A percentile compares a stretch with the other conserved stretches of the same genome.
Conservation (phyloP, 2,797 vertebrate species). For the Channallabes apus region DNA sequence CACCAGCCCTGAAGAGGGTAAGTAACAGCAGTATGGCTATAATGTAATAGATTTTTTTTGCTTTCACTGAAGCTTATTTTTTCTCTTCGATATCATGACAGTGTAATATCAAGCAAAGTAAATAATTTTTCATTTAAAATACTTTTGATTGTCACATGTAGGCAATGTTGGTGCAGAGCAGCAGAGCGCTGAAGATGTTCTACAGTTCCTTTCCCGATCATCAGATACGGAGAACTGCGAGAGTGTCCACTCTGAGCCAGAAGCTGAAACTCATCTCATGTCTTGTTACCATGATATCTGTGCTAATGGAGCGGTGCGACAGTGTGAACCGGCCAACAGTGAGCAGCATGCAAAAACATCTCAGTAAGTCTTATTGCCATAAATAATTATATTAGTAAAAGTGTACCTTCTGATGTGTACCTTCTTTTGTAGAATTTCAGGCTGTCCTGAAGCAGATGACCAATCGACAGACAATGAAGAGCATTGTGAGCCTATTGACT, state of each 20-base stretch:
- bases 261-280: slow-evolving; percentile 67
- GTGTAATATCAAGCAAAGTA: not conserved
- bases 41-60: not conserved
- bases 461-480: slow-evolving; percentile 30
- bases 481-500: slow-evolving; percentile 67
- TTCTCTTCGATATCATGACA: not conserved
- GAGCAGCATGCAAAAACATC: slow-evolving; percentile 8
- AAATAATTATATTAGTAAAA: not conserved
- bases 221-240: slow-evolving; percentile 68
- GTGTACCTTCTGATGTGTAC: not conserved
- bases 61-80: not conserved
- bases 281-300: slow-evolving; percentile 65
- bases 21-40: slow-evolving; percentile 33
- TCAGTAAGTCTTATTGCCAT: slow-evolving; percentile 43
- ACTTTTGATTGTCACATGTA: slow-evolving; percentile 19
- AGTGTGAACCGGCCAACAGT: slow-evolving; percentile 40
- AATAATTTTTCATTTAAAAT: too few species aligned
- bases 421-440: slow-evolving; percentile 16
- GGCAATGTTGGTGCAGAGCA: slow-evolving; percentile 59
- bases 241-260: slow-evolving; percentile 65
- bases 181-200: slow-evolving; percentile 62
- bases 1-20: slow-evolving; percentile 64
- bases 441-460: slow-evolving; percentile 23
- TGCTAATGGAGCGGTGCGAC: slow-evolving; percentile 6
- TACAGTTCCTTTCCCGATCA: slow-evolving; percentile 70